Percentiles rank a stretch among this genome's conserved stretches.
These are phyloP conservation scores for Promerops cafer DNA, from an alignment of 2,113 vertebrate species.

Conservation along the genomic window DNA sequence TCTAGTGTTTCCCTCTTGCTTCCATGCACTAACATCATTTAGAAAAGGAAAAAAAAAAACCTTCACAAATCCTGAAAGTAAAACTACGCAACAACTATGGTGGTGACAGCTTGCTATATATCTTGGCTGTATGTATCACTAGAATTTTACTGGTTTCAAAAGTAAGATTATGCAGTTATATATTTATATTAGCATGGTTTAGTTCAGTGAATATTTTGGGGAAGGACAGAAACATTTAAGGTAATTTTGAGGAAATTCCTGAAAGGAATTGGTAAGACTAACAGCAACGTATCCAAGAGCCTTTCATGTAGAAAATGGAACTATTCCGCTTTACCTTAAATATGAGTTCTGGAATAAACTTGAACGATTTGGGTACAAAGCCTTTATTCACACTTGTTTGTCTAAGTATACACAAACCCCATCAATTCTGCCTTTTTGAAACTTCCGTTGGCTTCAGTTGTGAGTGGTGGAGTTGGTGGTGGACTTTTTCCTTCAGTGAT, in stretches of 20 bases:
- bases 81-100: background rate
- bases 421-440: background rate
- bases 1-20: background rate
- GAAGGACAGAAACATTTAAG: background rate
- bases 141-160: background rate
- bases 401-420: background rate
- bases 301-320: constrained; percentile 5
- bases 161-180: background rate
- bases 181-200: background rate
- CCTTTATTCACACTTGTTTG: constrained; percentile 20
- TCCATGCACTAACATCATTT: background rate
- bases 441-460: background rate
- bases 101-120: background rate
- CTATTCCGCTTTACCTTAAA: constrained; percentile 32
- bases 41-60: background rate
- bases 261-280: background rate
- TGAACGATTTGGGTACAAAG: constrained; percentile 30
- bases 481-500: background rate
- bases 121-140: background rate
- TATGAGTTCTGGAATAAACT: constrained; percentile 56
- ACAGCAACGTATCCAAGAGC: background rate
- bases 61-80: constrained; percentile 45
- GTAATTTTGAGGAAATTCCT: background rate
- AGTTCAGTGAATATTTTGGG: background rate
- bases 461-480: background rate